phyloP scores from a whole-genome alignment of 2,113 vertebrate species.

The Pseudois nayaur region DNA sequence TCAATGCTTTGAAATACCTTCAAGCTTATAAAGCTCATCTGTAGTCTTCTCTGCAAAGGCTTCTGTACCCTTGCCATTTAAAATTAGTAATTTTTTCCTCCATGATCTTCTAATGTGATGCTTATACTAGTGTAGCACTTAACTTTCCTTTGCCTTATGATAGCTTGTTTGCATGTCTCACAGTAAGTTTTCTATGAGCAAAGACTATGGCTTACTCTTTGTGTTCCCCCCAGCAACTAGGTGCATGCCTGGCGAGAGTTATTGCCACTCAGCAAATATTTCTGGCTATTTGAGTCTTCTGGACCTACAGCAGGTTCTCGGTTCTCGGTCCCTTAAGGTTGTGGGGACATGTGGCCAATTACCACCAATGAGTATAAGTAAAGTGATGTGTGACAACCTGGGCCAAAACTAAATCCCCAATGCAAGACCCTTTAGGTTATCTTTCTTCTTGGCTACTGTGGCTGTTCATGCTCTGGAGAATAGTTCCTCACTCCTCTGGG shows the following conservation, averaged over 20 bases:
- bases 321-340: neutral
- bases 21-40: neutral
- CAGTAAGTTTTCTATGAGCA: neutral
- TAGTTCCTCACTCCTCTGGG: neutral
- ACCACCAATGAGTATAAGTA: neutral
- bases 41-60: neutral
- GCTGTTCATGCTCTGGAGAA: neutral
- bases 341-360: neutral
- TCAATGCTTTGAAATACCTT: neutral
- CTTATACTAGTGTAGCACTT: neutral
- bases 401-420: neutral
- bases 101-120: neutral
- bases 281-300: neutral
- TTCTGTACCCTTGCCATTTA: neutral
- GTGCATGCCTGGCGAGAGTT: neutral
- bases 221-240: neutral
- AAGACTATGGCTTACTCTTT: neutral
- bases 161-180: neutral
- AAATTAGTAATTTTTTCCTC: neutral
- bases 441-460: neutral
- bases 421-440: neutral
- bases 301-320: neutral
- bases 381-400: neutral
- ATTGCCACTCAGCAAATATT: neutral
- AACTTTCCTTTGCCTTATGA: neutral